Base-by-base conservation (phyloP, 2,888 invertebrate genomes). In the Chelonus formosanus region DNA sequence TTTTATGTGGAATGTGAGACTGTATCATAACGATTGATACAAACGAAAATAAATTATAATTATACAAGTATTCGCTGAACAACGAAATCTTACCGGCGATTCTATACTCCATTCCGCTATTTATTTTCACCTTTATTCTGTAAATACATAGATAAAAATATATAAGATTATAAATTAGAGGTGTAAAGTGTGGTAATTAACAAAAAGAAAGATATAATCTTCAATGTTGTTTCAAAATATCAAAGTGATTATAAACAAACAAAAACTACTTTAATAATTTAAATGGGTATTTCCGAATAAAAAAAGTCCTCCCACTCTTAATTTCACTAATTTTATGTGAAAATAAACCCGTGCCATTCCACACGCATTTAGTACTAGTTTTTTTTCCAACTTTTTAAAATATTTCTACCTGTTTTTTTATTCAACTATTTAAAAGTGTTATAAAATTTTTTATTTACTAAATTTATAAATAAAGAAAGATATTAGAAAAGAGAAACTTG, bases 171-270 rank as follows among this genome's bases (percentile, higher is more conserved):
- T 67, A 65, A 71, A 70, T 71, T 75, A 79, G 78, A 78, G 72
- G 77, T 79, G 75, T 78, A 75, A 78, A 77, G 78, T 79, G 80
- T 83, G 80, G 80, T 80, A 79, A 80, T 78, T 78, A 20, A 20
- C 20, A 20, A 76, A 76, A 48, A 44, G 31, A 48, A 31, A 48
- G 48, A 10, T 48, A 48, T 74, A 79, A 78, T 78, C 73, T 78
- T 76, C 45, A 74, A 75, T 79, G 77, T 80, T 77, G 68, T 73
- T 75, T 69, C 62, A 63, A 66, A 34, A 2, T 47, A 31, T 32
- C 20, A 34, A 4, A 48, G n/a, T 47, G 7, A 36, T 47, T 47
- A 31, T 34, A 5, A 63, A n/a, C 32, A n/a, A 32, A 45, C 10
- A 32, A 44, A 44, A 31, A 57, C 3, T 35, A 44, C 8, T 43